Conservation (phyloP, 2,113 vertebrate species). For the Melanocharis versteri region DNA sequence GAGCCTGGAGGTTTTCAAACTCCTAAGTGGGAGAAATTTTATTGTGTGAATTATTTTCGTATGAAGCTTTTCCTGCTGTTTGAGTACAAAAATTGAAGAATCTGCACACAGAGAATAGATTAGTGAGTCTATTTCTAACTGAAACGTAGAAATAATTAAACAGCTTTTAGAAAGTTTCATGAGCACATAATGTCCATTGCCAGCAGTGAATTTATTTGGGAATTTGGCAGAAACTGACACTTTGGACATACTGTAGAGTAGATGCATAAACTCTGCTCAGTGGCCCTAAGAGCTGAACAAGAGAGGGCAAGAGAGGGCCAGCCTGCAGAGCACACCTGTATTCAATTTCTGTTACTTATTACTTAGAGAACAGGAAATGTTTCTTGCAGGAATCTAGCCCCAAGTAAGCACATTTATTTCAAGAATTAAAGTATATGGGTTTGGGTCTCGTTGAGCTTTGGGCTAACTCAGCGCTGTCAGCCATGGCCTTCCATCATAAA, state of each 20-base stretch:
- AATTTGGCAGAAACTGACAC: background rate
- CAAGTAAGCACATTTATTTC: constrained; percentile 11
- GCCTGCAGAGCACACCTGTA: background rate
- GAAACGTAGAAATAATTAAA: background rate
- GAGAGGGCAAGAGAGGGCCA: background rate
- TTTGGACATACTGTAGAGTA: background rate
- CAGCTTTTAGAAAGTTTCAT: background rate
- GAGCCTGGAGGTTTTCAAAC: background rate
- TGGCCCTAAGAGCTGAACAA: background rate
- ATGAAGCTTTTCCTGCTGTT: background rate
- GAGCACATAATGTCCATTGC: background rate
- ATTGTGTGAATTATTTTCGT: background rate
- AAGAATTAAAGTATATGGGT: background rate
- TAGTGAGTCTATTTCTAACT: background rate
- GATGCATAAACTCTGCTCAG: background rate
- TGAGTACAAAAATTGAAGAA: background rate
- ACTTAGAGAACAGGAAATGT: constrained; percentile 32
- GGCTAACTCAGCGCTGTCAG: background rate
- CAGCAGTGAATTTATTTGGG: background rate
- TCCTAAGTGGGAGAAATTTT: background rate
- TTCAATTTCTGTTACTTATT: constrained; percentile 20
- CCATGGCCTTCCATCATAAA: background rate
- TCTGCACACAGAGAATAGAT: background rate
- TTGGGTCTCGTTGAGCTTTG: constrained; percentile 7
- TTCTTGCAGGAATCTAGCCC: constrained; percentile 33